phyloP scores from a whole-genome alignment of 2,113 vertebrate species.

The Dasyurus viverrinus region DNA sequence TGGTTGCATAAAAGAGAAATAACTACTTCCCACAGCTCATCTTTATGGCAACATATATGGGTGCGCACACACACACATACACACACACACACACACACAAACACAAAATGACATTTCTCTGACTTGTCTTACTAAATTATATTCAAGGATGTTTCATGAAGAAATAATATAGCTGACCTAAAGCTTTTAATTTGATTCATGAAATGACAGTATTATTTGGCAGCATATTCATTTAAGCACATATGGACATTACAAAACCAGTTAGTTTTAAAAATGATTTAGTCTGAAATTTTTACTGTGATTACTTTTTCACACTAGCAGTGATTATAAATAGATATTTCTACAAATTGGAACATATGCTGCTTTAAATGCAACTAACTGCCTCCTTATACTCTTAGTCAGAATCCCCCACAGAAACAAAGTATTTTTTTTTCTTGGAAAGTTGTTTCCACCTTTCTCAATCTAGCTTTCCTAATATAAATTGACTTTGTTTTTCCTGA shows the following conservation, averaged over 20 bases:
- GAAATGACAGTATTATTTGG: neutral
- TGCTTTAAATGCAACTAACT: neutral
- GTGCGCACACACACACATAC: no score
- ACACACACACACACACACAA: neutral
- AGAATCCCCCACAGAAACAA: neutral
- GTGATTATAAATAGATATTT: neutral
- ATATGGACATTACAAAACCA: neutral
- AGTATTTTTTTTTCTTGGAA: neutral
- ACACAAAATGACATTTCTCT: neutral
- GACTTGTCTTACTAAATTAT: neutral
- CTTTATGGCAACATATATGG: neutral
- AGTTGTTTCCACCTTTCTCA: neutral
- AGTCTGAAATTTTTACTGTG: neutral
- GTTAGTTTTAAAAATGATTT: neutral
- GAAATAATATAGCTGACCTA: neutral
- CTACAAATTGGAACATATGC: neutral
- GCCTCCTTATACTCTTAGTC: neutral
- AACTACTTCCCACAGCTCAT: neutral
- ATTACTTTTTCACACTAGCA: neutral
- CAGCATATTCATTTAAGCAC: neutral
- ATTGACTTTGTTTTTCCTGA: neutral
- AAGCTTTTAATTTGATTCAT: conserved; percentile 13
- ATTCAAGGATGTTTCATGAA: neutral
- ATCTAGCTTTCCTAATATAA: neutral
- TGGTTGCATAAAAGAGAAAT: neutral